Conservation (phyloP, 2,888 invertebrate species). For the Polyommatus icarus region DNA sequence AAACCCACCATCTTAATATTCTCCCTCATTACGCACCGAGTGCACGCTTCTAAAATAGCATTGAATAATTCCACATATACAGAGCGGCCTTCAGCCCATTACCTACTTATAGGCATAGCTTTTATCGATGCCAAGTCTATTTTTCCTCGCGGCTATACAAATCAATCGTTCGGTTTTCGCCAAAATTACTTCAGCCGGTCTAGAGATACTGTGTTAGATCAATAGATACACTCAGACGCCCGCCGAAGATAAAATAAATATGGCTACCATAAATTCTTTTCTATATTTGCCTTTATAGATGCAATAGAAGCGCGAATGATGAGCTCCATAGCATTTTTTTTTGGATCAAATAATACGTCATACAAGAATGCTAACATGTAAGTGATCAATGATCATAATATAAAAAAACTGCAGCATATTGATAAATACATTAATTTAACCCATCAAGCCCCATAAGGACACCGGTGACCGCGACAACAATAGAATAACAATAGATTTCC, state of each 20-base stretch:
- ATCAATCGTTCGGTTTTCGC: constrained; percentile 28
- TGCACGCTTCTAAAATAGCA: constrained; percentile 51
- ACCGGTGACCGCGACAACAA: no score
- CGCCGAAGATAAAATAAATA: constrained; percentile 19
- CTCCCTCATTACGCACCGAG: constrained; percentile 27
- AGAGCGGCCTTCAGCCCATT: constrained; percentile 44
- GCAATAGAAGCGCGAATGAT: neutral
- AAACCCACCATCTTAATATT: constrained; percentile 14
- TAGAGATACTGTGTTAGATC: constrained; percentile 7
- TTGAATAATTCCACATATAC: constrained; percentile 44
- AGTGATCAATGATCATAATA: no score
- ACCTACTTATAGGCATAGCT: constrained; percentile 46
- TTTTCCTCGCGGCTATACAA: constrained; percentile 40
- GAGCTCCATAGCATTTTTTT: neutral
- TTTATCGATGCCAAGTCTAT: constrained; percentile 47
- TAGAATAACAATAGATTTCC: no score
- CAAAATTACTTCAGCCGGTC: neutral
- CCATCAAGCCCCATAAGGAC: no score
- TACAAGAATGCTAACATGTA: neutral
- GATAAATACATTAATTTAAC: no score
- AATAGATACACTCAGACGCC: constrained; percentile 5
- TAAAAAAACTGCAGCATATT: neutral
- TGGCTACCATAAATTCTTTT: constrained; percentile 11
- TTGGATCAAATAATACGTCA: neutral
- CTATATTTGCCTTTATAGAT: constrained; percentile 9